These are phyloP conservation scores for Halichondria panicea DNA, from an alignment of 37 sponge, comb jelly and placozoan genomes.

Conservation along the genomic window DNA sequence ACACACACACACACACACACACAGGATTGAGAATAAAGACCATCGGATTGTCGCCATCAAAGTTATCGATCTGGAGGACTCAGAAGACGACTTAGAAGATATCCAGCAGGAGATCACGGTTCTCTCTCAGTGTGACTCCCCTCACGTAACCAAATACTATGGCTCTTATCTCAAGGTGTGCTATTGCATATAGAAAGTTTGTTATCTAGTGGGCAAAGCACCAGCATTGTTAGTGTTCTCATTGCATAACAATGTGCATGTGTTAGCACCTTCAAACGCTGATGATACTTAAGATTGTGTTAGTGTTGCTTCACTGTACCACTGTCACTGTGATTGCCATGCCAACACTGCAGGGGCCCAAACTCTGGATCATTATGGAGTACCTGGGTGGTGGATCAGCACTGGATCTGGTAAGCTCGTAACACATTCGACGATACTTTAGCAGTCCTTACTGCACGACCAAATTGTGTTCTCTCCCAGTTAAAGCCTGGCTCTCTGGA, in stretches of 20 bases:
- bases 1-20: constrained; percentile 38
- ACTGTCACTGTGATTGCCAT: too few species aligned
- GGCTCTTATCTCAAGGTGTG: constrained; percentile 93
- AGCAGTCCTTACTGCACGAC: too few species aligned
- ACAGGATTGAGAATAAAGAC: constrained; percentile 80
- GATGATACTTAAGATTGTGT: too few species aligned
- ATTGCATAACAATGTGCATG: too few species aligned
- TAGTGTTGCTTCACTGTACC: neutral
- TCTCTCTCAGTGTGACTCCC: constrained; percentile 92
- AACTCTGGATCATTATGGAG: constrained; percentile 97
- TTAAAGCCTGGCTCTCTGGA: constrained; percentile 58
- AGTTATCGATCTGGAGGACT: constrained; percentile 93
- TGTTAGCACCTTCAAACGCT: too few species aligned
- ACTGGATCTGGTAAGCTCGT: constrained; percentile 81
- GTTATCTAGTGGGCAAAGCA: neutral
- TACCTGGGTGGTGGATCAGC: constrained; percentile 96
- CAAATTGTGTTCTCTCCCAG: constrained; percentile 7
- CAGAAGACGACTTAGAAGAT: constrained; percentile 96
- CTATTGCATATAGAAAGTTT: neutral
- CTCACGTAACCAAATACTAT: constrained; percentile 81
- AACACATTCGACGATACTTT: too few species aligned
- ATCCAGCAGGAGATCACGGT: constrained; percentile 96
- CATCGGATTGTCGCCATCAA: constrained; percentile 87
- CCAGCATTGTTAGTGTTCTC: too few species aligned
- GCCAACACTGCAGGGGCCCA: constrained; percentile 57